Evolutionary conservation across 2,888 invertebrate genomes (phyloP), one percentile per base, ranked within the genome.

Genomic region (Spatulosminthurus flaviceps): DNA sequence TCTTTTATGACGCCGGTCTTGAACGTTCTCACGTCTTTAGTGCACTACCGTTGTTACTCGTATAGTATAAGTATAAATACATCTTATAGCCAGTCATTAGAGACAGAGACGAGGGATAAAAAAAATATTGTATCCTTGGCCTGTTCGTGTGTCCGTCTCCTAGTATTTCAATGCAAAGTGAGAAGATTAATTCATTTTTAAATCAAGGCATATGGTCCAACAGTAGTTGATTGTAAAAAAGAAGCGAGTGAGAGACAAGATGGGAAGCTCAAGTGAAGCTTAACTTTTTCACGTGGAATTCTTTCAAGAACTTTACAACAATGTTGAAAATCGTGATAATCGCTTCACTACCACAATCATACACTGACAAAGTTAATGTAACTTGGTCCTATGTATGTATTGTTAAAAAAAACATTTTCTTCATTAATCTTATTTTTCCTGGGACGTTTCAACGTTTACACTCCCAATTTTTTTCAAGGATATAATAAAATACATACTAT

Each of bases 121-220:
- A 51, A 51, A 51, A 51, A 51, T 19, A 51, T 11, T 51, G 16
- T 51, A 51, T 51, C 51, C 51, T 51, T 51, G 51, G 51, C 34
- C n/a, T 67, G 5, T 67, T 24, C n/a, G n/a, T 67, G n/a, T 67
- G 67, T 26, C 64, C 24, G 64, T 26, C 64, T 2, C 24, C 13
- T 13, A 41, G 42, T n/a, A 26, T 22, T 41, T 71, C 42, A 42
- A 43, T 69, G 69, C 29, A 43, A 28, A 43, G 42, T 42, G 42
- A 22, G 41, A 75, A 75, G 75, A 75, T 75, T 34, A 75, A 75
- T 75, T 75, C 75, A 22, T 75, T 75, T 75, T 75, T 75, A 75
- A 75, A 75, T 75, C 41, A 61, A 75, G 75, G 75, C 64, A 64
- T 64, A 64, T 64, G 75, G 66, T 41, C 64, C 28, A 41, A 26